A percentile compares a stretch with the other conserved stretches of the same genome.
phyloP scores from a whole-genome alignment of 2,888 invertebrate genomes.

The Epinotia brunnichana region DNA sequence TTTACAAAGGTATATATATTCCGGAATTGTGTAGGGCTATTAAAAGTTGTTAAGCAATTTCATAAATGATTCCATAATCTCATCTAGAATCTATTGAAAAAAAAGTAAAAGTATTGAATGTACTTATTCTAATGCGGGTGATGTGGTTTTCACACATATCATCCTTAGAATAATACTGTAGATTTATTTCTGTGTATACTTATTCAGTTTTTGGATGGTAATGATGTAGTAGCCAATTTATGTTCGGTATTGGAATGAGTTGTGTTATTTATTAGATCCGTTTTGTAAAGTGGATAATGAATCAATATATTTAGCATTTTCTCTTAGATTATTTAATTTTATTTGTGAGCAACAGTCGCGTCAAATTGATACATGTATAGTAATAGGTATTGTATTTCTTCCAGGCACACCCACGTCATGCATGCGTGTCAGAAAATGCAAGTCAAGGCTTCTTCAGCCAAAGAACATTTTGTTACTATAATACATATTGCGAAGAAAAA shows the following conservation, averaged over 20 bases:
- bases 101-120: not conserved
- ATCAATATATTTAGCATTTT: not conserved
- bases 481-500: slow-evolving; percentile 23
- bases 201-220: not conserved
- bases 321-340: not conserved
- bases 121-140: too few species aligned
- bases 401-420: slow-evolving; percentile 1
- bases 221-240: not conserved
- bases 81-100: not conserved
- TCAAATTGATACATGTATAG: not conserved
- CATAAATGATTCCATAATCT: slow-evolving; percentile 2
- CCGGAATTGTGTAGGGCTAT: slow-evolving; percentile 7
- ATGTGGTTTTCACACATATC: not conserved
- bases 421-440: slow-evolving; percentile 33
- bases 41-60: slow-evolving; percentile 19
- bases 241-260: not conserved
- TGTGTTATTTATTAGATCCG: not conserved
- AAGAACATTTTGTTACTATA: slow-evolving; percentile 22
- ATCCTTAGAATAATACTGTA: not conserved
- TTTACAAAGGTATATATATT: slow-evolving; percentile 54
- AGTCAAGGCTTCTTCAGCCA: slow-evolving; percentile 15
- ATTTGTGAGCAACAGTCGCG: not conserved
- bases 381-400: slow-evolving; percentile 6
- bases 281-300: not conserved
- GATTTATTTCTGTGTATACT: not conserved